Evolutionary conservation across 2,113 vertebrate genomes (phyloP).

Genomic region (Nothocercus julius): DNA sequence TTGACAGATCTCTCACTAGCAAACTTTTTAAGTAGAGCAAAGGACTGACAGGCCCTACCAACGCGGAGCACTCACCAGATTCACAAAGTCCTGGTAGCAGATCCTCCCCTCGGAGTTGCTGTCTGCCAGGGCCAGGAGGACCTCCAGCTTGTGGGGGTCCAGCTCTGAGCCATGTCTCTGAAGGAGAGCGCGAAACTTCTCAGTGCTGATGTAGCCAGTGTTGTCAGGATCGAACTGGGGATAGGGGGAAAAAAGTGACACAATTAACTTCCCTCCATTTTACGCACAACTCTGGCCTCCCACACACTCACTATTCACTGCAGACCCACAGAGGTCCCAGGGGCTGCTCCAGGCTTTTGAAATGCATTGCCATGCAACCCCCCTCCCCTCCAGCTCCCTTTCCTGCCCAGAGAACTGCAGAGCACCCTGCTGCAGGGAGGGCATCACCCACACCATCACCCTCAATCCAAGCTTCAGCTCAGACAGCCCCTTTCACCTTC

Average conservation of each 20-base stretch:
- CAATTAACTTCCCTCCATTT: background rate
- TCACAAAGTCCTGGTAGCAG: slow-evolving; percentile 97
- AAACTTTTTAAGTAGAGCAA: background rate
- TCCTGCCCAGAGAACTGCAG: background rate
- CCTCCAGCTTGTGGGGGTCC: slow-evolving; percentile 95
- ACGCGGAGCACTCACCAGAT: slow-evolving; percentile 85
- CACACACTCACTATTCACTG: background rate
- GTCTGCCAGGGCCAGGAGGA: slow-evolving; percentile 92
- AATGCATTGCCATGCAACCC: background rate
- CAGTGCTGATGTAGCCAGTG: slow-evolving; percentile 94
- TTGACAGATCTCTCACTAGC: background rate
- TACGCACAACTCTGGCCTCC: background rate
- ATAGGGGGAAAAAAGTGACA: slow-evolving; percentile 43
- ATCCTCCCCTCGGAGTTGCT: slow-evolving; percentile 92
- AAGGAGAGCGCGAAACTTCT: slow-evolving; percentile 91
- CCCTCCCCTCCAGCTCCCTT: background rate
- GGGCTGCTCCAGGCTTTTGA: background rate
- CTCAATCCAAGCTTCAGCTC: background rate
- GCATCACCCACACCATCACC: background rate
- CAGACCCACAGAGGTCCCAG: background rate
- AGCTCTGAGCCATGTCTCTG: slow-evolving; percentile 89
- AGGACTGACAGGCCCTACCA: background rate
- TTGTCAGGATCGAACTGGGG: slow-evolving; percentile 91
- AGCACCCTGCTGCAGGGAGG: background rate
- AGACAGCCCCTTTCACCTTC: background rate